A percentile compares a stretch with the other conserved stretches of the same genome.
These are phyloP conservation scores for Mesodorylaimus sp. DNA, from an alignment of 2,888 invertebrate genomes.

Conservation along the genomic window DNA sequence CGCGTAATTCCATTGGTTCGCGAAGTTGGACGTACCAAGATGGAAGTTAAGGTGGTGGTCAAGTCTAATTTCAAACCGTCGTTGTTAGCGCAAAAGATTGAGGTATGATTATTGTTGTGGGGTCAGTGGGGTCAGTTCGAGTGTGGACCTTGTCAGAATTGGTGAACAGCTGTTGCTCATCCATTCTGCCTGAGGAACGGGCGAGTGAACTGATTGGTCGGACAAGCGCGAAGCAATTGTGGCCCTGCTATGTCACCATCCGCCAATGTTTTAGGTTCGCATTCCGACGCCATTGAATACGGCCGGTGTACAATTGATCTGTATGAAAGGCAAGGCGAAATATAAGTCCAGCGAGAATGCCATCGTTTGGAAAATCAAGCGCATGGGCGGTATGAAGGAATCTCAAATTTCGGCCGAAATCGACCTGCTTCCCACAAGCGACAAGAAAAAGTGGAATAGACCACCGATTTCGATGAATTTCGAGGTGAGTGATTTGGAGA, in stretches of 20 bases:
- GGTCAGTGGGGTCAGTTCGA: neutral
- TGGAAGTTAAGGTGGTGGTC: constrained; percentile 98
- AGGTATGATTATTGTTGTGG: constrained; percentile 42
- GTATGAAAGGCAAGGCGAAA: constrained; percentile 91
- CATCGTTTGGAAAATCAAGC: constrained; percentile 64
- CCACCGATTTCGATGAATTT: constrained; percentile 99
- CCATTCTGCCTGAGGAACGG: too few relatives aligned
- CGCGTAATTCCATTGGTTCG: constrained; percentile 93
- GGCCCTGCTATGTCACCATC: too few relatives aligned
- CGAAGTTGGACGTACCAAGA: constrained; percentile 93
- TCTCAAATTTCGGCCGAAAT: constrained; percentile 98
- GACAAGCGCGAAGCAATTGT: too few relatives aligned
- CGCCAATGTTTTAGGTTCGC: constrained; percentile 45
- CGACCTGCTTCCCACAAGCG: constrained; percentile 69
- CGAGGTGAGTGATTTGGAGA: constrained; percentile 43
- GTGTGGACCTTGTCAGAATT: neutral
- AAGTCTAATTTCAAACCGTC: constrained; percentile 99
- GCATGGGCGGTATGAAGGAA: constrained; percentile 73
- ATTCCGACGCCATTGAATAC: constrained; percentile 97
- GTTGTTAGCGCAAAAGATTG: constrained; percentile 91
- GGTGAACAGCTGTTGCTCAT: too few relatives aligned
- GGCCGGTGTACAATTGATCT: constrained; percentile 93
- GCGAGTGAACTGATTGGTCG: too few relatives aligned
- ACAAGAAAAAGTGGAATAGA: constrained; percentile 88
- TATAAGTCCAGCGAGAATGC: constrained; percentile 99